Evolutionary conservation across 2,113 vertebrate genomes (phyloP), one percentile per base, ranked within the genome.

Genomic region (Polyodon spathula): DNA sequence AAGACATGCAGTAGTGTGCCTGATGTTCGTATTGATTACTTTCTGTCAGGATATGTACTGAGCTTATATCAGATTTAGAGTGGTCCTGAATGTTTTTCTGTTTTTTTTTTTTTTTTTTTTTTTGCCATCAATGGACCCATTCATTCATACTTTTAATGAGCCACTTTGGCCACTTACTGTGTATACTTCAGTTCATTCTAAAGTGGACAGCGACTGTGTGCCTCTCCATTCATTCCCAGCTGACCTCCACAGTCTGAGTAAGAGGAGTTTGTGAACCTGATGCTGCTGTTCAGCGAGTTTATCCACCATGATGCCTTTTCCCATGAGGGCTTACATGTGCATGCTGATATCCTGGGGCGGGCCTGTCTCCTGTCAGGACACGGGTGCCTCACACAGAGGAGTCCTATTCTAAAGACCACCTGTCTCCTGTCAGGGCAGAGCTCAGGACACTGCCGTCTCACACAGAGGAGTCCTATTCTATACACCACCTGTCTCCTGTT

Each of bases 261-360:
- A 89, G 58, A 86, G 4, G 87, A 89, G 11, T 89, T 89, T 60
- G 73, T 86, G 67, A 88, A 86, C 51, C 61, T 89, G 71, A 84
- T 89, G 70, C 80, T 88, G 70, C 81, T 89, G 6, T 89, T 88
- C 37, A 85, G 80, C 0, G 87, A 88, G 60, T 85, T 89, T 65
- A 87, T 87, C 70, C 73, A 78, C 1, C 86, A 84, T 0, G 83
- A 86, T 0, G 79, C 87, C 44, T 88, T 89, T 60, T 88, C 85
- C 4, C 43, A 86, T 0, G 85, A 88, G 0, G 0, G 85, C 84
- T 0, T 88, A 87, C 62, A 84, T 87, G 85, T 89, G 87, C 65
- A 88, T 82, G n/a, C 75, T 88, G 40, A 87, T 89, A 59, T 87
- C 87, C 0, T 2, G 43, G 8, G 43, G 43, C n/a, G 42, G 86